Conservation (phyloP, 30 jellyfish, hydroid and myxozoan genomes). For the Hydractinia symbiolongicarpus region DNA sequence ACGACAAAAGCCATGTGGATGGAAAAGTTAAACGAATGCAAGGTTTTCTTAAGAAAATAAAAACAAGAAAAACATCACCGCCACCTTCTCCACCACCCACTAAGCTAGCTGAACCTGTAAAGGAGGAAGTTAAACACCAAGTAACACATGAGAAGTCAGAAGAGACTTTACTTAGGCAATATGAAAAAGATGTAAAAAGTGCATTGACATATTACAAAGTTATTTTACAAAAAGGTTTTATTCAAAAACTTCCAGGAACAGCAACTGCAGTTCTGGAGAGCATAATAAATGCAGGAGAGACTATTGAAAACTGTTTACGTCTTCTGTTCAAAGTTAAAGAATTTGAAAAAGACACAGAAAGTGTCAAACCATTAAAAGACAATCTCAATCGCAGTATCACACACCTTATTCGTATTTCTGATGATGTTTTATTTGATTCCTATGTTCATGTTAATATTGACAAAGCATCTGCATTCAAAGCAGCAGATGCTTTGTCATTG, state of each 20-base stretch:
- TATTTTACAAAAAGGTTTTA: conserved; percentile 70
- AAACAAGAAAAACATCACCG: conserved; percentile 6
- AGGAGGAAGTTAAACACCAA: conserved; percentile 7
- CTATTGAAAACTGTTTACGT: conserved; percentile 59
- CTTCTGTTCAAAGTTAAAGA: conserved; percentile 56
- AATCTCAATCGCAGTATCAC: conserved; percentile 81
- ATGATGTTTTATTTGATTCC: conserved; percentile 92
- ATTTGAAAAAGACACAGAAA: conserved; percentile 43
- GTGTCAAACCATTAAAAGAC: conserved; percentile 68
- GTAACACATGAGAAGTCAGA: conserved; percentile 42
- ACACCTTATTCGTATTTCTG: conserved; percentile 74
- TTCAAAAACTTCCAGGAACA: conserved; percentile 94
- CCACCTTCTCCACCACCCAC: conserved; percentile 9
- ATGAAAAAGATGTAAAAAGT: conserved; percentile 90
- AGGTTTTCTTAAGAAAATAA: conserved; percentile 25
- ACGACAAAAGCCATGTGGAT: conserved; percentile 26
- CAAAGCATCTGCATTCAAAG: conserved; percentile 77
- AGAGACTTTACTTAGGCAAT: conserved; percentile 60
- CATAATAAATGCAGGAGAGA: conserved; percentile 70
- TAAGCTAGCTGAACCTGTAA: neutral
- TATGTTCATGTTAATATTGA: conserved; percentile 69
- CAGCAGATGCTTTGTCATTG: conserved; percentile 81
- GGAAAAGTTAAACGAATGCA: conserved; percentile 45
- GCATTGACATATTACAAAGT: conserved; percentile 94
- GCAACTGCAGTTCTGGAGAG: conserved; percentile 96